Evolutionary conservation across 2,888 invertebrate species (phyloP), one percentile per base, ranked within the genome.

Genomic region (Prosapia bicincta): DNA sequence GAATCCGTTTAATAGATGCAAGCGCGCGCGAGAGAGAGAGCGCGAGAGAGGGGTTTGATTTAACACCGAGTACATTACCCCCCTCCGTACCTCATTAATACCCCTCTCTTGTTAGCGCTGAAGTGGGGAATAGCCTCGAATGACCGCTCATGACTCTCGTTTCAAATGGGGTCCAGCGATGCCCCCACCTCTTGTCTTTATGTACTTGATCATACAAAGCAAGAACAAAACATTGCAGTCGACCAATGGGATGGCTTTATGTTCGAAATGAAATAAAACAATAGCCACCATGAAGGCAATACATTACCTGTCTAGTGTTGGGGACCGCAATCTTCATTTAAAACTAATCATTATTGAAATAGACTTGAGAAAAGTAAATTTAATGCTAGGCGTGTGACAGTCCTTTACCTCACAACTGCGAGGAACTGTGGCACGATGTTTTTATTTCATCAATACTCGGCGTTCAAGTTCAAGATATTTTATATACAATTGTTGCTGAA

Each of bases 1-100:
- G 74, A 74, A 74, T 69, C 74, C 69, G 69, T 69, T 69, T 74
- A 74, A 74, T 74, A 74, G 69, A 67, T 23, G 43, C 43, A 71
- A 71, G 43, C 69, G 26, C 6, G 6, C 30, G 30, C n/a, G n/a
- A 70, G 74, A 54, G 69, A 38, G 23, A 69, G 43, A 69, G 69
- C 28, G 43, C 7, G 66, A 23, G 38, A 15, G 2, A 38, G 38
- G 15, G 38, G 38, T 38, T 38, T 38, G 38, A 38, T 38, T 38
- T 38, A 54, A 54, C 20, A 54, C 54, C 54, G 20, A 38, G 38
- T 38, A 13, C 54, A 54, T 54, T 54, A 20, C 54, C 54, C 54
- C 54, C 54, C 54, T 54, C 54, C 20, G 3, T 28, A 2, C 20
- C 54, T 54, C 54, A 54, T 54, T 54, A 54, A 54, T 54, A 54